Evolutionary conservation across 2,113 vertebrate genomes (phyloP), one percentile per base, ranked within the genome.

Genomic region (Cottus gobio): DNA sequence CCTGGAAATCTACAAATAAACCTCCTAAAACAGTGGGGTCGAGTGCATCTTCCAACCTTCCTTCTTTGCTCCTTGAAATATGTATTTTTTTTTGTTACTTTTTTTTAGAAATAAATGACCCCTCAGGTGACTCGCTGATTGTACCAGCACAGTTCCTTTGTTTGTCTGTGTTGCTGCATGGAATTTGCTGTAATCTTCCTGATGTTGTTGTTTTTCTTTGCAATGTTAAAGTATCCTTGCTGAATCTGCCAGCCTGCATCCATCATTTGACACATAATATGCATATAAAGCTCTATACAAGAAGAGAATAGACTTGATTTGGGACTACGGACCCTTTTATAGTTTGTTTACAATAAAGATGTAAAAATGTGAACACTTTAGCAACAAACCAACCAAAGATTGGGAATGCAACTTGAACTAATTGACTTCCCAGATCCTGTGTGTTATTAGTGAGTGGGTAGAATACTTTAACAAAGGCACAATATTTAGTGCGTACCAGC

Each of bases 1-100:
- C 26, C 22, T 60, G 8, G 15, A 70, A 84, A 22, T 71, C 13
- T 63, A 9, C 28, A 37, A 58, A 77, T 18, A 58, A 48, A 18
- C 24, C 12, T 46, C 26, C 6, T 0, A n/a, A 44, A 44, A 34
- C 22, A 61, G 18, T 0, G 0, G 9, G 30, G 20, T 44, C 56
- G n/a, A 12, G 54, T n/a, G 2, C 30, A 20, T 48, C 44, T 22
- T 42, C 7, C 11, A 60, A 20, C 31, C 28, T 22, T 2, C 24
- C 31, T 57, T 31, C 26, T 22, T 0, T 26, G 20, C 50, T 52
- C 20, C 15, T 26, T 65, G 24, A 58, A 28, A 71, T 54, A n/a
- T n/a, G n/a, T 20, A 26, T 36, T 36, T 7, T 36, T 37, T 37
- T 37, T 37, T 5, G 4, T 34, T 31, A 31, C 30, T 37, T 37